Base-by-base conservation (phyloP, 2,113 vertebrate genomes). In the Paracanthobrama guichenoti region DNA sequence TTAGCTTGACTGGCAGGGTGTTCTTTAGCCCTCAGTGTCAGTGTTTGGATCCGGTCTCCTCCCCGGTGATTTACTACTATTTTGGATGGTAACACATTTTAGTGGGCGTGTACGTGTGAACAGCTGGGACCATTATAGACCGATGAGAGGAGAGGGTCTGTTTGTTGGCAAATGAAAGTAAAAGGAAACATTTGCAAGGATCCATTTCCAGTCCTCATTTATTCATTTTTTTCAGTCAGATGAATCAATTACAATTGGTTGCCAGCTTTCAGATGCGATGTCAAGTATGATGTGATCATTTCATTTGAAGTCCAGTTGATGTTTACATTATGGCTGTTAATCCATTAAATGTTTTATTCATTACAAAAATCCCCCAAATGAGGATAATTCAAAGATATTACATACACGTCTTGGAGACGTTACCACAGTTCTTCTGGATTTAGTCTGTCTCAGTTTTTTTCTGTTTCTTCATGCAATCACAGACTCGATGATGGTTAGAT, bases 1-100 rank as follows among this genome's bases (percentile, higher is more conserved):
- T 79, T 62, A 62, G 57, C 77, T 46, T 46, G 39, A 79, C 39
- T 64, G 77, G 24, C 77, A 79, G 57, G 77, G 7, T 28, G 77
- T 20, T 28, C 60, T 81, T 81, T 53, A n/a, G 18, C 79, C 39
- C 53, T 28, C 44, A 26, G 18, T 67, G 60, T 81, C 62, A 67
- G 79, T 62, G 60, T 67, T 67, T 6, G 46, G 44, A 81, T 81
- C 77, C 77, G 77, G 57, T 64, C 77, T 79, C 79, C 79, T 81
- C 44, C 79, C 79, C 79, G 44, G 24, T 81, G 79, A 67, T 81
- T 81, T 10, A 81, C 16, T n/a, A 67, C 79, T 81, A 81, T 81
- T 81, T 35, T 81, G 24, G 60, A 66, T 53, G 79, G 9, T 35
- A 67, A 67, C 79, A 67, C 79, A n/a, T 67, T 67, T 67, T 12